Evolutionary conservation across 2,888 invertebrate genomes (phyloP).

Genomic region (Amorpha juglandis): DNA sequence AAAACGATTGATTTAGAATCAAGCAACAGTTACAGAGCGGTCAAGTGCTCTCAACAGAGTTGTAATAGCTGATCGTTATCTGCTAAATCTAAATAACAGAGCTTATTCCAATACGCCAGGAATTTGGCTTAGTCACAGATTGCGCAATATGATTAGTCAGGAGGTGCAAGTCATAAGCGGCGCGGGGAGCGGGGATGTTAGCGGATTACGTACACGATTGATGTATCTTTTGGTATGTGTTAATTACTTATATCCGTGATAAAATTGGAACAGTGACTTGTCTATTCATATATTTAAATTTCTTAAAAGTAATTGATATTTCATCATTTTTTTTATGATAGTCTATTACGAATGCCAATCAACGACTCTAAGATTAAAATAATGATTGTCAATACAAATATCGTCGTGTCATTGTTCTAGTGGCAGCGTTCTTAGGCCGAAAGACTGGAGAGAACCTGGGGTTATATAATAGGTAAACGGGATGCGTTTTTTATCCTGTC

Average conservation of each 20-base stretch:
- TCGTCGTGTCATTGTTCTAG: no score
- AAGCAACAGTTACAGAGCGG: constrained; percentile 7
- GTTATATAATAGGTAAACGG: no score
- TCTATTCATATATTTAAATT: no score
- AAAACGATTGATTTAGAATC: constrained; percentile 11
- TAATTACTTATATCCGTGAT: not conserved
- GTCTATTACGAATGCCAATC: no score
- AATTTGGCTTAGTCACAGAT: constrained; percentile 49
- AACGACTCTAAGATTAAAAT: no score
- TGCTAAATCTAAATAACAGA: constrained; percentile 37
- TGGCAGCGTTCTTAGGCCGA: no score
- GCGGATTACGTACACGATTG: not conserved
- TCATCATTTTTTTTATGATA: no score
- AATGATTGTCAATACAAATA: no score
- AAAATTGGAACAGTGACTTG: not conserved
- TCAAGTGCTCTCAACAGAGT: constrained; percentile 7
- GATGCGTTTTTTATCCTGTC: no score
- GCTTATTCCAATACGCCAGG: constrained; percentile 42
- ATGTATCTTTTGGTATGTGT: not conserved
- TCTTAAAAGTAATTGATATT: no score
- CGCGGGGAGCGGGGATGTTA: constrained; percentile 7
- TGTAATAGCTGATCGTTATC: constrained; percentile 44
- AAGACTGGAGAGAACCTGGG: no score
- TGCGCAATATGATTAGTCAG: constrained; percentile 39
- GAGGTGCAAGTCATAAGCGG: constrained; percentile 27